Conservation (phyloP, 2,888 invertebrate species). For the Pemphredon lugubris region DNA sequence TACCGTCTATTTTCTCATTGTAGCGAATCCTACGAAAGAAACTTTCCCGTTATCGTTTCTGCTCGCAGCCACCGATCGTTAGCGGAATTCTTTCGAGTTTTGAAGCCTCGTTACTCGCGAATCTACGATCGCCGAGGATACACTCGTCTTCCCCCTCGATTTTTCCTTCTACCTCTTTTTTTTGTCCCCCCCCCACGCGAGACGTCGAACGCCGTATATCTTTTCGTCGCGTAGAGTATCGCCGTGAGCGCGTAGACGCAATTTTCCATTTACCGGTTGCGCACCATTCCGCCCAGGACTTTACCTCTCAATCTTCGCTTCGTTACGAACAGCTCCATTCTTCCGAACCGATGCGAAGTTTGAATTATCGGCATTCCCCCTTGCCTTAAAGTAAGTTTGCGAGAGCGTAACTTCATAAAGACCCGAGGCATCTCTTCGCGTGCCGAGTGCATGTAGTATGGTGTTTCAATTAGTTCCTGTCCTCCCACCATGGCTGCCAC, state of each 20-base stretch:
- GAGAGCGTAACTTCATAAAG: conserved; percentile 27
- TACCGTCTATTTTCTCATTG: no score
- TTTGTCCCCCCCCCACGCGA: no score
- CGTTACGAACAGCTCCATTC: not conserved
- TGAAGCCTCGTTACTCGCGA: conserved; percentile 15
- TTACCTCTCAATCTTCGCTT: no score
- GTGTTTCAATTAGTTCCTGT: conserved; percentile 26
- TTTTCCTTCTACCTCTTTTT: no score
- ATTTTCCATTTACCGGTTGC: no score
- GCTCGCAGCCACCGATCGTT: conserved; percentile 37
- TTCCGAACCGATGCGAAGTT: not conserved
- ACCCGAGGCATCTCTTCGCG: conserved; percentile 9
- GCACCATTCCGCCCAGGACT: no score
- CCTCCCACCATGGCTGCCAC: not conserved
- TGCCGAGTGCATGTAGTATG: conserved; percentile 11
- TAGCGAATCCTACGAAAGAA: not conserved
- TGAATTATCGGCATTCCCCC: conserved; percentile 33
- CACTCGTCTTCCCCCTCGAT: no score
- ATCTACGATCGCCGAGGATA: no score
- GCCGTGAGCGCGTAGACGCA: no score
- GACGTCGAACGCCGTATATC: no score
- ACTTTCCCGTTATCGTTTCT: conserved; percentile 18
- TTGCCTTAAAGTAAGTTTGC: conserved; percentile 5
- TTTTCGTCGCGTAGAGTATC: no score
- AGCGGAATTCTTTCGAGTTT: conserved; percentile 38